These are phyloP conservation scores for Psittacula cyanocephala DNA, from an alignment of 2,113 vertebrate genomes.

Conservation along the genomic window DNA sequence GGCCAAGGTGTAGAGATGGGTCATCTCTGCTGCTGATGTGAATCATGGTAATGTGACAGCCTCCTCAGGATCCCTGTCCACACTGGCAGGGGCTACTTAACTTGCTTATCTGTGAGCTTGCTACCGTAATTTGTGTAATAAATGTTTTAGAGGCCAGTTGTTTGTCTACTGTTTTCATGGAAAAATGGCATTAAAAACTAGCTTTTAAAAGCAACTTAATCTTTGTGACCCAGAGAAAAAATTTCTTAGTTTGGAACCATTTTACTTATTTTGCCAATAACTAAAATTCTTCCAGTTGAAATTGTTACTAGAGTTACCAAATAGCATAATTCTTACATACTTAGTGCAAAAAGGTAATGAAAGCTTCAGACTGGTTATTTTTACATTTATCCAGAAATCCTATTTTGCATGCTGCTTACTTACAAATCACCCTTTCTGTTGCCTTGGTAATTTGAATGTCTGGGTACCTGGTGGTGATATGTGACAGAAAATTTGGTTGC, in stretches of 20 bases:
- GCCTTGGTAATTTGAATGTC: constrained; percentile 39
- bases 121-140: not conserved
- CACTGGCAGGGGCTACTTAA: not conserved
- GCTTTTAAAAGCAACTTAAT: not conserved
- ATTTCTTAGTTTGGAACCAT: not conserved
- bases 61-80: not conserved
- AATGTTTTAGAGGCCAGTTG: not conserved
- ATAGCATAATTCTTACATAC: not conserved
- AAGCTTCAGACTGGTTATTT: not conserved
- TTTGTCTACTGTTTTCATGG: not conserved
- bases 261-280: not conserved
- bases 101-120: not conserved
- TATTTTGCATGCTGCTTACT: constrained; percentile 21
- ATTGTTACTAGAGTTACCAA: not conserved
- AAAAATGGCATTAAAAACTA: not conserved
- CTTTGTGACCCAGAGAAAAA: not conserved
- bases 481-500: constrained; percentile 6
- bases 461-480: constrained; percentile 25
- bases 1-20: not conserved
- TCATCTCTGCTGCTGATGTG: not conserved
- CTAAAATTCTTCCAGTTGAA: not conserved
- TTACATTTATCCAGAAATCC: constrained; percentile 5
- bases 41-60: not conserved
- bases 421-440: constrained; percentile 11
- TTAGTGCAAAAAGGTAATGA: not conserved